Conservation (phyloP, 2,113 vertebrate genomes). For the Telmatochromis sp. region DNA sequence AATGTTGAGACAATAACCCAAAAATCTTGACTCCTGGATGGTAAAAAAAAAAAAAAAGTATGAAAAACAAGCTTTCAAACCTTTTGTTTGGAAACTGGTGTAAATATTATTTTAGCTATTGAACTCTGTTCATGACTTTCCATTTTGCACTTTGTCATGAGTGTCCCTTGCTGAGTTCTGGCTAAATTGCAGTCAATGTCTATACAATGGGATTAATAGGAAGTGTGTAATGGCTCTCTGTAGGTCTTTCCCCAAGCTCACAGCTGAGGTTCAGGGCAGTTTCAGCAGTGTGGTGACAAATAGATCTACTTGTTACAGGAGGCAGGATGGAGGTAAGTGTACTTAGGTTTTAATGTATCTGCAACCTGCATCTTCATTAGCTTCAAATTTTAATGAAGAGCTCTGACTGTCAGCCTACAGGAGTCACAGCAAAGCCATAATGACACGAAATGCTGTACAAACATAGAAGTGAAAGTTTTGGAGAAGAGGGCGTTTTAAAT, state of each 20-base stretch:
- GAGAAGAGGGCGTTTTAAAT: background rate
- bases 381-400: background rate
- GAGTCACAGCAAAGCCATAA: background rate
- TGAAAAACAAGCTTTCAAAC: background rate
- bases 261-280: background rate
- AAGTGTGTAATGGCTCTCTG: background rate
- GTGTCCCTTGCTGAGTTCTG: background rate
- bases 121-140: background rate
- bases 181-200: background rate
- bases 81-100: background rate
- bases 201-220: background rate
- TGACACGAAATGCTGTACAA: background rate
- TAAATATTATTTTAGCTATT: background rate
- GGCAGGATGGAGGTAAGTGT: background rate
- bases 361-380: background rate
- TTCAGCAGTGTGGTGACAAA: background rate
- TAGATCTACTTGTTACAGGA: background rate
- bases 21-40: rapidly evolving
- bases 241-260: background rate
- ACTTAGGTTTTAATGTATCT: background rate
- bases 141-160: background rate
- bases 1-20: background rate
- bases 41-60: rapidly evolving
- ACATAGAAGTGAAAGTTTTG: background rate
- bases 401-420: background rate